phyloP scores from a whole-genome alignment of 2,113 vertebrate species.

The Ancistrus triradiatus region DNA sequence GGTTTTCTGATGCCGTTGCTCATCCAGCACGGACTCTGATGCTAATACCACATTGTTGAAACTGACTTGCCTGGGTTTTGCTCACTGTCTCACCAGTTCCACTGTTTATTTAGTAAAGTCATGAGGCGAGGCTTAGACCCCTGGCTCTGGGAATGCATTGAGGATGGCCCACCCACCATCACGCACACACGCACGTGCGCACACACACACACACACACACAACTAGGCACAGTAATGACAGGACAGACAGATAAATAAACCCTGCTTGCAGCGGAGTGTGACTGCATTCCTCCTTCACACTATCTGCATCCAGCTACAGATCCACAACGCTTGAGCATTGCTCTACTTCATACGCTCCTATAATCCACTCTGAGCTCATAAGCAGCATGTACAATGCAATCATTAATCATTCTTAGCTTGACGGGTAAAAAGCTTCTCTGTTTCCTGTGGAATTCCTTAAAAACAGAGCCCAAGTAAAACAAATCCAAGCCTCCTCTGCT shows the following conservation, averaged over 20 bases:
- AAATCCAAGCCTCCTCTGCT: too few species aligned
- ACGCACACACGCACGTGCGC: background rate
- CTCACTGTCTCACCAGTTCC: constrained; percentile 20
- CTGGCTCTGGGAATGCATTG: background rate
- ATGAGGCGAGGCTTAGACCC: constrained; percentile 2
- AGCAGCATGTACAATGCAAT: too few species aligned
- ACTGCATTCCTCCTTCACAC: too few species aligned
- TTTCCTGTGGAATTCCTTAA: too few species aligned
- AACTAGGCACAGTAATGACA: constrained; percentile 2
- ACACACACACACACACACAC: constrained; percentile 7
- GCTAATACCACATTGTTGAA: background rate
- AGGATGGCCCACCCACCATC: constrained; percentile 29
- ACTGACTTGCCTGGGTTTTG: constrained; percentile 14
- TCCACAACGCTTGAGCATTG: too few species aligned
- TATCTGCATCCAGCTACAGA: too few species aligned
- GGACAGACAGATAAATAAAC: constrained; percentile 5
- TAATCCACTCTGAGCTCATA: too few species aligned
- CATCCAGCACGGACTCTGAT: background rate
- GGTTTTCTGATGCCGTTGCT: background rate
- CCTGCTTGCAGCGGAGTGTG: background rate
- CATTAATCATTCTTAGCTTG: too few species aligned
- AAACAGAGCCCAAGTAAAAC: too few species aligned
- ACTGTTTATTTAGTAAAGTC: constrained; percentile 23
- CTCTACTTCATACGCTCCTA: too few species aligned
- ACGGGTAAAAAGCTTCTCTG: too few species aligned